Conservation (phyloP, 2,113 vertebrate genomes). For the Bufo gargarizans region DNA sequence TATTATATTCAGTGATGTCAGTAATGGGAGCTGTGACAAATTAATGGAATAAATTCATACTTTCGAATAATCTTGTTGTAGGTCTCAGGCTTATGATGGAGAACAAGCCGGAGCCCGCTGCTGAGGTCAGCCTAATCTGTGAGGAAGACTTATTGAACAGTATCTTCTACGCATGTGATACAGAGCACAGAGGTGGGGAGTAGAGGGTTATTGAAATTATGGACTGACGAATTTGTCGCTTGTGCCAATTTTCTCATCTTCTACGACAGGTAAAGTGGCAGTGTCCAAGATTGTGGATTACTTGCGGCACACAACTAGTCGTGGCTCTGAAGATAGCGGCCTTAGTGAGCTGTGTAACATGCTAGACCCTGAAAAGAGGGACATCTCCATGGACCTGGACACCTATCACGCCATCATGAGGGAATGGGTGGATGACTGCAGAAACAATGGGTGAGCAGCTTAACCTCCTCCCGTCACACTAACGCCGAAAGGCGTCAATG, state of each 20-base stretch:
- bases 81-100: conserved; percentile 25
- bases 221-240: background rate
- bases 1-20: no score
- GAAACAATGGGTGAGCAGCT: conserved; percentile 75
- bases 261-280: conserved; percentile 79
- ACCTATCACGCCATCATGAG: conserved; percentile 82
- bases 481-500: no score
- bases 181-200: conserved; percentile 77
- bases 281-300: conserved; percentile 87
- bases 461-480: no score
- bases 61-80: background rate
- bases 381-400: conserved; percentile 82
- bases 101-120: conserved; percentile 47
- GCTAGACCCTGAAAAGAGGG: conserved; percentile 85
- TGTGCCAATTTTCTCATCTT: background rate
- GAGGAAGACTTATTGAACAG: conserved; percentile 86
- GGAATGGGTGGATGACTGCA: conserved; percentile 84
- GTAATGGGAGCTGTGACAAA: background rate
- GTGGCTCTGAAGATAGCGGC: conserved; percentile 77
- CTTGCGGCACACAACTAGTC: conserved; percentile 78
- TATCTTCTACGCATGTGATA: conserved; percentile 83
- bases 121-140: conserved; percentile 75
- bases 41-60: background rate
- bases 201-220: background rate
- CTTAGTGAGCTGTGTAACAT: conserved; percentile 85